Evolutionary conservation across 2,113 vertebrate species (phyloP).

Genomic region (Bolborhynchus lineola): DNA sequence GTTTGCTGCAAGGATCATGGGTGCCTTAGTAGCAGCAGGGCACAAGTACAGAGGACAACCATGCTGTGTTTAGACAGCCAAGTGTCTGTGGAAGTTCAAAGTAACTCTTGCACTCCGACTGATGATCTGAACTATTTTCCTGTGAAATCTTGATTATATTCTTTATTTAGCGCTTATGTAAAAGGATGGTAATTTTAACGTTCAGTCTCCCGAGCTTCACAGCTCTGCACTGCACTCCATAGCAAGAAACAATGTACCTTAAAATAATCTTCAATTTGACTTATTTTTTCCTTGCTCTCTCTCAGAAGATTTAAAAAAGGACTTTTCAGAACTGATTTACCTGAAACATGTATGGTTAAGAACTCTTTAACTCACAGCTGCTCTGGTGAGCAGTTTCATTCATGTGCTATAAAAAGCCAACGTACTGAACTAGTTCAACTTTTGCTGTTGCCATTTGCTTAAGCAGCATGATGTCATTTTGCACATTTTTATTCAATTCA

Average conservation of each 20-base stretch:
- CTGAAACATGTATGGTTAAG: neutral
- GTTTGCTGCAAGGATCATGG: neutral
- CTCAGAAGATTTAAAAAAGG: neutral
- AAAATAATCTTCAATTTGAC: conserved; percentile 17
- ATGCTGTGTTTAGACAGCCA: neutral
- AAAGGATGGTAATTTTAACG: neutral
- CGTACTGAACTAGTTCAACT: neutral
- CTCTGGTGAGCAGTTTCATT: conserved; percentile 23
- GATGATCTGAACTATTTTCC: neutral
- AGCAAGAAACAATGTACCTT: neutral
- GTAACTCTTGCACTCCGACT: neutral
- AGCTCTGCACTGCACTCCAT: neutral
- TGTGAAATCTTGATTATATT: neutral
- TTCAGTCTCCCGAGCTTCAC: neutral
- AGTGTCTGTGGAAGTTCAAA: neutral
- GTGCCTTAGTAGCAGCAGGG: neutral
- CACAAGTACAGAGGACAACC: accelerated
- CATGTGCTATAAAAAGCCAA: conserved; percentile 18
- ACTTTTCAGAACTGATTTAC: conserved; percentile 18
- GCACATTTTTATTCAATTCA: neutral
- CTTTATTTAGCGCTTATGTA: conserved; percentile 34
- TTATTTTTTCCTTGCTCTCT: neutral
- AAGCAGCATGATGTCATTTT: neutral
- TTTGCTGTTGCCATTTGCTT: neutral
- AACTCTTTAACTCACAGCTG: neutral